phyloP scores from a whole-genome alignment of 1,140 invertebrate genomes.

The Muscidifurax raptorellus region DNA sequence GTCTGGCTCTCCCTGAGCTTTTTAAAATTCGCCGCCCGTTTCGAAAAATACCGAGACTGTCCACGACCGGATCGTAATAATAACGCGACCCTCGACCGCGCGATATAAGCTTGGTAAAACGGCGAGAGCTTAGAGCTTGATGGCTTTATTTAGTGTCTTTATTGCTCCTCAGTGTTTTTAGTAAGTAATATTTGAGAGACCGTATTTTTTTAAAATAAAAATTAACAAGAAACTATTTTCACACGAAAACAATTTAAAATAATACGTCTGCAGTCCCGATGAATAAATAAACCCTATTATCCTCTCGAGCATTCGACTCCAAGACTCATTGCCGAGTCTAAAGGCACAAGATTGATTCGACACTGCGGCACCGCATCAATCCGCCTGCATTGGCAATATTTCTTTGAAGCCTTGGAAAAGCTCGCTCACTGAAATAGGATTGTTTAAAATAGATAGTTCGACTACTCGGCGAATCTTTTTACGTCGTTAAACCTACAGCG shows the following conservation, averaged over 20 bases:
- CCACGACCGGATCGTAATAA: background rate
- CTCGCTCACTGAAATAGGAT: slow-evolving; percentile 11
- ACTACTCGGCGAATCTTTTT: background rate
- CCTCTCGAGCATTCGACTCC: background rate
- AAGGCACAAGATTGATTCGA: background rate
- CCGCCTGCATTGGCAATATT: background rate
- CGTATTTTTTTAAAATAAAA: too few relatives aligned
- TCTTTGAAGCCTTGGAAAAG: background rate
- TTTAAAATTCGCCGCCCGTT: slow-evolving; percentile 24
- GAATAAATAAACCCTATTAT: background rate
- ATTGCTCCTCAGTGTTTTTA: background rate
- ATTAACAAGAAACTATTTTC: too few relatives aligned
- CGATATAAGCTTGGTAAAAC: background rate
- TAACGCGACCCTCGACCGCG: background rate
- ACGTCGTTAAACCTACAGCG: background rate
- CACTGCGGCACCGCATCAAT: background rate
- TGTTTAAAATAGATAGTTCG: slow-evolving; percentile 14
- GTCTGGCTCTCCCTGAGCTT: background rate
- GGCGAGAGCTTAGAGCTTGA: background rate
- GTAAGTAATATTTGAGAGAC: background rate
- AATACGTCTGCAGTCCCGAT: too few relatives aligned
- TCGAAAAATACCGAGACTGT: slow-evolving; percentile 5
- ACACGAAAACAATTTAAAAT: too few relatives aligned
- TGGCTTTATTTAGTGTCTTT: background rate
- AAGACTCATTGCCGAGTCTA: background rate